Base-by-base conservation (phyloP, 1,140 invertebrate genomes). In the Ceratosolen fusciceps region DNA sequence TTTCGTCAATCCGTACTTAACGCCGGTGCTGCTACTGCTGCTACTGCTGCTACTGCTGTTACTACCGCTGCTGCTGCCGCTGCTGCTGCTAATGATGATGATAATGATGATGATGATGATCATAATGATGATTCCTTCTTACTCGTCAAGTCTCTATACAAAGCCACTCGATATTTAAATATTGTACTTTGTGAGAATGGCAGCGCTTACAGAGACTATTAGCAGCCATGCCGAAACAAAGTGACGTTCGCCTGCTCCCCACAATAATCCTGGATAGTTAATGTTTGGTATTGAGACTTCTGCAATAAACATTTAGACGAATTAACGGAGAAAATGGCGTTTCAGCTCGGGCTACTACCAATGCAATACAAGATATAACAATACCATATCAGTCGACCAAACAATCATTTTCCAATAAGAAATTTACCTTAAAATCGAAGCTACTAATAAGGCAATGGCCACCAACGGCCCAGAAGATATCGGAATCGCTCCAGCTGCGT, bases 251-350 rank as follows among this genome's bases (percentile, higher is more conserved):
- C 83, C 65, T 10, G 82, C 74, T 54, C 87, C 86, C 86, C 86
- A 87, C 24, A 85, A 81, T 2, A 94, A 86, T 29, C 93, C 93
- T 0, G 91, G 90, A 83, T 92, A 94, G 85, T 94, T 94, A 93
- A 94, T 94, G 89, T 94, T 93, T 87, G 94, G 93, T 83, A 92
- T 91, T 83, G 90, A 92, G 84, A 92, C 93, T 92, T 94, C 94
- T 94, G 91, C 5, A 91, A 91, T 79, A 81, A 86, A 84, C 80
- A 80, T 73, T 54, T 47, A 39, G 47, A 71, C 24, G n/a, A 70
- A 68, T 83, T 75, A 34, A 77, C n/a, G 3, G 14, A 2, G 26
- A 2, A 62, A 4, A 12, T 2, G 10, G 3, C 16, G 14, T 62
- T 39, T n/a, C n/a, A n/a, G n/a, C n/a, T n/a, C n/a, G n/a, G n/a